phyloP scores from a whole-genome alignment of 2,888 invertebrate species.

The Agrochola lychnidis region DNA sequence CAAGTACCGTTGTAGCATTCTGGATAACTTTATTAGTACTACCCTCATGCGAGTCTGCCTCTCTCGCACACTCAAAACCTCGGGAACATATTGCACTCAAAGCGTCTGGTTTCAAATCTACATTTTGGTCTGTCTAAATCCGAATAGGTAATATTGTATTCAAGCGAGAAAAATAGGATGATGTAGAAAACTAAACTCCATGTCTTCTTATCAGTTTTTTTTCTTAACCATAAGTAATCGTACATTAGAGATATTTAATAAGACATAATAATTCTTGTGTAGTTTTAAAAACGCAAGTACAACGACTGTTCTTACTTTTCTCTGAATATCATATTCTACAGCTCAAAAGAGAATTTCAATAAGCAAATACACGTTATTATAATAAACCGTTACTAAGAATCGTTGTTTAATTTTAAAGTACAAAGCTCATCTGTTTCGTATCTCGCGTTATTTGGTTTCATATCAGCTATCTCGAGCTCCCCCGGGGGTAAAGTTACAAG shows the following conservation, averaged over 20 bases:
- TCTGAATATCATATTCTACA: not conserved
- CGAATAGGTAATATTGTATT: not conserved
- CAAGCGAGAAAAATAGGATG: not conserved
- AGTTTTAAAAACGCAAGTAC: not conserved
- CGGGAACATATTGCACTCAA: slow-evolving; percentile 3
- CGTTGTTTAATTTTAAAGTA: slow-evolving; percentile 45
- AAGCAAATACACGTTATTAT: slow-evolving; percentile 26
- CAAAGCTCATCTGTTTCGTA: slow-evolving; percentile 50
- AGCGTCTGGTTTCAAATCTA: slow-evolving; percentile 16
- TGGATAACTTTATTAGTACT: slow-evolving; percentile 26
- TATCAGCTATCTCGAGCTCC: slow-evolving; percentile 42
- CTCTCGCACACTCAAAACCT: not conserved
- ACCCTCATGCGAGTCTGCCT: not conserved
- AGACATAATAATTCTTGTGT: not conserved
- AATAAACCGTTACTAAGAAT: slow-evolving; percentile 26
- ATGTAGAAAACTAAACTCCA: not conserved
- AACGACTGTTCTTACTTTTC: not conserved
- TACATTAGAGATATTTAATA: not conserved
- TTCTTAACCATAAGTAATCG: not conserved
- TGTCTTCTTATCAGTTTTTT: not conserved
- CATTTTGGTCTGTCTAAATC: not conserved
- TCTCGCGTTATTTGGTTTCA: slow-evolving; percentile 48
- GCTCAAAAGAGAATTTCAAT: slow-evolving; percentile 25
- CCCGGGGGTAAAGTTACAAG: slow-evolving; percentile 40
- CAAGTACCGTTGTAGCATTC: slow-evolving; percentile 6